Evolutionary conservation across 92 coral and sea anemone species (phyloP).

Genomic region (Blastomussa wellsi): DNA sequence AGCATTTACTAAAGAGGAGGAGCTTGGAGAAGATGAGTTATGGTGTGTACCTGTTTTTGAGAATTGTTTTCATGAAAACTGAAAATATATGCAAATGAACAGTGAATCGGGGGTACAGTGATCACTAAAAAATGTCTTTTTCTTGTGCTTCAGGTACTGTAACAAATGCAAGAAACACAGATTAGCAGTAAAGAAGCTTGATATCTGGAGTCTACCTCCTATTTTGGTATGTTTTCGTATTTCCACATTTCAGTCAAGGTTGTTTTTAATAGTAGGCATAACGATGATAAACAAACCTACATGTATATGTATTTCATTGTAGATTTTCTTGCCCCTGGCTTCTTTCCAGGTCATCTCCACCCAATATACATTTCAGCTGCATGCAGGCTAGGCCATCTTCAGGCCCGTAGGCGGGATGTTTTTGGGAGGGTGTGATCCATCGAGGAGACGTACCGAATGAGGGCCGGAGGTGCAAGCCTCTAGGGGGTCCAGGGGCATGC

Average conservation of each 20-base stretch:
- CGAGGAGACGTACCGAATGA: too few relatives aligned
- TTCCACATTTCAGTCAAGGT: not conserved
- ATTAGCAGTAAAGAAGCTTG: constrained; percentile 92
- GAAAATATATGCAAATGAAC: not conserved
- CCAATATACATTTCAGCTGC: too few relatives aligned
- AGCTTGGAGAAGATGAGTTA: constrained; percentile 94
- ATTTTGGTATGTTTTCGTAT: constrained; percentile 68
- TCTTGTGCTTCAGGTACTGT: constrained; percentile 73
- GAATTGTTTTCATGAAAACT: not conserved
- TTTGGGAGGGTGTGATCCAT: too few relatives aligned
- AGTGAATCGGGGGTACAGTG: not conserved
- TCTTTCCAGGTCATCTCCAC: too few relatives aligned
- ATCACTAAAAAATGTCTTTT: not conserved
- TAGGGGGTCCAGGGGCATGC: too few relatives aligned
- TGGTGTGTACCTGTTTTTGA: constrained; percentile 59
- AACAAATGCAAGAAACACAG: constrained; percentile 94
- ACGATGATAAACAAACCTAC: too few relatives aligned
- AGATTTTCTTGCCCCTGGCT: too few relatives aligned
- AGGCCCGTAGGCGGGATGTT: too few relatives aligned
- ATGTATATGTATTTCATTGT: too few relatives aligned
- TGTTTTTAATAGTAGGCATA: not conserved
- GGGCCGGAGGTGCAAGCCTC: too few relatives aligned
- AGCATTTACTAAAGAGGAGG: constrained; percentile 97
- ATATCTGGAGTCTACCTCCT: constrained; percentile 97
- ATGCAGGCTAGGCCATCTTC: too few relatives aligned